Conservation (phyloP, 2,797 vertebrate species). For the Acropternis orthonyx region DNA sequence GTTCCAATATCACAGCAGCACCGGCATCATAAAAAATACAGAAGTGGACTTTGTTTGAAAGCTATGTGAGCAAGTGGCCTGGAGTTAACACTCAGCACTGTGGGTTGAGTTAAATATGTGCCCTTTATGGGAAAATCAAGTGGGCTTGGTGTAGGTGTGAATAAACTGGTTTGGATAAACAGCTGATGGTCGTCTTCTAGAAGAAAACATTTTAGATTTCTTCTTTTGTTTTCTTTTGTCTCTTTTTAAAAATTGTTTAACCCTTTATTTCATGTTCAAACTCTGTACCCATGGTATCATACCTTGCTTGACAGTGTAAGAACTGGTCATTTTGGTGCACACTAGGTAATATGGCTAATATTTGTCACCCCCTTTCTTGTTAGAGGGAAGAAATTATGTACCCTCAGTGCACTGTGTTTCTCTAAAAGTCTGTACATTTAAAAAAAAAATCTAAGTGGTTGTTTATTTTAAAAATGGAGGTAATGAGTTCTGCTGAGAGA, state of each 20-base stretch:
- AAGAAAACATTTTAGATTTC: background rate
- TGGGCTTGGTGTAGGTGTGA: background rate
- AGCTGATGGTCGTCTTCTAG: background rate
- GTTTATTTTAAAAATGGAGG: background rate
- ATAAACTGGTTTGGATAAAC: background rate
- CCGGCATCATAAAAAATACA: background rate
- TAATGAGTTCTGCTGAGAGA: background rate
- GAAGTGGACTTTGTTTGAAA: constrained; percentile 32
- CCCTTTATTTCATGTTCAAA: background rate
- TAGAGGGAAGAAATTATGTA: background rate
- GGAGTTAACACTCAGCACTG: background rate
- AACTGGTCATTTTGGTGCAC: background rate
- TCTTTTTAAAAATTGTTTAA: background rate
- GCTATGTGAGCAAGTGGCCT: background rate
- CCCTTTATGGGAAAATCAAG: constrained; percentile 10
- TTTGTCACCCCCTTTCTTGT: background rate
- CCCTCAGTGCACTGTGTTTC: background rate
- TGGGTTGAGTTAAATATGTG: constrained; percentile 38
- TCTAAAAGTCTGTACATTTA: background rate
- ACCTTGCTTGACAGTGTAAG: background rate
- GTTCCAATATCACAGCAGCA: background rate
- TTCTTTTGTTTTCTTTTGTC: background rate
- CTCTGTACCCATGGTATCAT: background rate
- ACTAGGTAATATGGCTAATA: background rate
- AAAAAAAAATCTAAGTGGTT: background rate